Percentiles rank a stretch among this genome's conserved stretches.
Conservation (phyloP, 2,888 invertebrate genomes). For the Poecilus cupreus region DNA sequence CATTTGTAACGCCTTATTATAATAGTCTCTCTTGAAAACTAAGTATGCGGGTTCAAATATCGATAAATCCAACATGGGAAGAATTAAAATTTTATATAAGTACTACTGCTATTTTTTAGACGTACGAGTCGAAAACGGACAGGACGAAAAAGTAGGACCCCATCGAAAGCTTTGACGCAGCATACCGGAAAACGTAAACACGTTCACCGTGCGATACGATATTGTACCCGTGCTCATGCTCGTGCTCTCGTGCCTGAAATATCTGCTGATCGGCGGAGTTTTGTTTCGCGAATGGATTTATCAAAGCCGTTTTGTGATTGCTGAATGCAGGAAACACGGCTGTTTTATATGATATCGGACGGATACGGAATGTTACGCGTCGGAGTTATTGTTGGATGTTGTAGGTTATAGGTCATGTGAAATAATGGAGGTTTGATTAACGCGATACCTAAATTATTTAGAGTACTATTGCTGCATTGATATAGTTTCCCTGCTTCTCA, state of each 20-base stretch:
- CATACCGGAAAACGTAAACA: constrained; percentile 13
- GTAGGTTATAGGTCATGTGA: neutral
- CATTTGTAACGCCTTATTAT: too few species aligned
- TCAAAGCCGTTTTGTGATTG: constrained; percentile 18
- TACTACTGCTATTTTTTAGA: too few species aligned
- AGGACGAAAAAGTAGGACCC: too few species aligned
- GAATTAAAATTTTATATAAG: too few species aligned
- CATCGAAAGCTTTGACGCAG: neutral
- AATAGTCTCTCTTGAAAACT: too few species aligned
- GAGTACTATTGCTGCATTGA: too few species aligned
- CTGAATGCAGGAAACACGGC: neutral
- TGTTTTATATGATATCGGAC: neutral
- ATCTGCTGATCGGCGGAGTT: constrained; percentile 24
- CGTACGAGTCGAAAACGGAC: too few species aligned
- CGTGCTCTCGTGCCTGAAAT: neutral
- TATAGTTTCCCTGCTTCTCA: too few species aligned
- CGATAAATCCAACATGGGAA: too few species aligned
- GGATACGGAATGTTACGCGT: neutral
- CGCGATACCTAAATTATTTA: too few species aligned
- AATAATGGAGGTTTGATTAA: neutral
- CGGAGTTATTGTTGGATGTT: neutral
- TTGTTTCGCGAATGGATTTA: constrained; percentile 35
- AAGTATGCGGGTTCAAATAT: too few species aligned
- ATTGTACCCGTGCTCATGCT: too few species aligned
- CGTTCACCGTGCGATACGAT: constrained; percentile 2